Percentiles rank a stretch among this genome's conserved stretches.
Conservation (phyloP, 2,113 vertebrate genomes). For the Peucedramus taeniatus region DNA sequence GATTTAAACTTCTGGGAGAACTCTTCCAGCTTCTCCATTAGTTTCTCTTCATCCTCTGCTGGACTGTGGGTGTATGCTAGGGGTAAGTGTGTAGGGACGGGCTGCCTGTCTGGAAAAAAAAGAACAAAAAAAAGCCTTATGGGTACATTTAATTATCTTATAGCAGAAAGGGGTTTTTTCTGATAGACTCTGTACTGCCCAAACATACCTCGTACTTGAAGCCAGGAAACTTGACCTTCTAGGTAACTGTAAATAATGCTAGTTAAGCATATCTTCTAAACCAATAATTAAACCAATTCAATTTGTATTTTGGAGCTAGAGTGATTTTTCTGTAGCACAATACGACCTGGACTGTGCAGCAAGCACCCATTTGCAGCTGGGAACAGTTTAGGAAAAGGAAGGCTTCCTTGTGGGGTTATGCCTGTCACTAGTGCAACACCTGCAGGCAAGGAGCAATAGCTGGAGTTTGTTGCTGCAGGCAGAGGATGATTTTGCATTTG, state of each 20-base stretch:
- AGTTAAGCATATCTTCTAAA: not conserved
- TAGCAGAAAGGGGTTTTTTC: not conserved
- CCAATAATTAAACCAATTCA: not conserved
- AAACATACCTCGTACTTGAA: not conserved
- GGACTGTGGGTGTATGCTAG: constrained; percentile 72
- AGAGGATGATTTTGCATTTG: not conserved
- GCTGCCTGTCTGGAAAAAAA: constrained; percentile 70
- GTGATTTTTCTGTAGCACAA: not conserved
- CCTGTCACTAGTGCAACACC: not conserved
- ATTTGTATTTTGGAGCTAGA: not conserved
- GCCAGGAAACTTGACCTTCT: not conserved
- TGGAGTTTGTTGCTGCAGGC: not conserved
- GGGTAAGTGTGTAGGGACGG: constrained; percentile 75
- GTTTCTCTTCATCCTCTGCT: constrained; percentile 69
- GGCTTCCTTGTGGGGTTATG: not conserved
- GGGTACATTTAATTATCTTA: not conserved
- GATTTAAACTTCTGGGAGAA: constrained; percentile 72
- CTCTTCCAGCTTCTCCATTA: constrained; percentile 66
- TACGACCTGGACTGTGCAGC: not conserved
- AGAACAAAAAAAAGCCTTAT: not conserved
- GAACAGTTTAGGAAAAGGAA: not conserved
- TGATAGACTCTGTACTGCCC: not conserved
- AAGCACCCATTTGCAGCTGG: not conserved
- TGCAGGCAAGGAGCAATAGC: not conserved
- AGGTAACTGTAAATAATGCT: not conserved